Conservation (phyloP, 2,888 invertebrate species). For the Ornithoptera alexandrae region DNA sequence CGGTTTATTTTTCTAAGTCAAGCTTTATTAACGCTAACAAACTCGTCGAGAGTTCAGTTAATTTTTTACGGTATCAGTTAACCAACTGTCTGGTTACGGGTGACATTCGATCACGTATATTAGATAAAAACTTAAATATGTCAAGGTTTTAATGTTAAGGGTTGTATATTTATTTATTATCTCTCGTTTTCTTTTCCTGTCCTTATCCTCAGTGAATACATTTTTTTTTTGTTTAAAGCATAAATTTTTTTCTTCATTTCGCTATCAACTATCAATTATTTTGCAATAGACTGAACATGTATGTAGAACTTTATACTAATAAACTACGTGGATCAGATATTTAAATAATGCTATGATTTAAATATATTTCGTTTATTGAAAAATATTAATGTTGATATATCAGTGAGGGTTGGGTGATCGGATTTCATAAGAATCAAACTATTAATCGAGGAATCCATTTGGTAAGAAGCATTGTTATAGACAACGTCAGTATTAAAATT, state of each 20-base stretch:
- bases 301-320: too few species aligned
- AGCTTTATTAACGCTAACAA: neutral
- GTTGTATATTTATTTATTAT: neutral
- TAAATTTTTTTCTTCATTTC: too few species aligned
- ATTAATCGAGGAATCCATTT: conserved; percentile 3
- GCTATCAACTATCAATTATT: too few species aligned
- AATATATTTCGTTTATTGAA: conserved; percentile 15
- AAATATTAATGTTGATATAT: conserved; percentile 14
- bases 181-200: too few species aligned
- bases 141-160: conserved; percentile 12
- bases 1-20: too few species aligned
- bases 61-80: conserved; percentile 37
- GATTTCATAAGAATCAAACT: conserved; percentile 9
- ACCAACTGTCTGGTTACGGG: conserved; percentile 46
- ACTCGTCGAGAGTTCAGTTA: conserved; percentile 5
- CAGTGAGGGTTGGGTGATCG: conserved; percentile 1
- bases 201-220: too few species aligned
- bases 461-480: neutral
- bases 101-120: conserved; percentile 44
- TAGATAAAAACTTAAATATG: conserved; percentile 38
- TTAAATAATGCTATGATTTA: neutral
- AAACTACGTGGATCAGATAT: too few species aligned
- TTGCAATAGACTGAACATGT: too few species aligned
- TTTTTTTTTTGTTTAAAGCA: too few species aligned
- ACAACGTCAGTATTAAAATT: conserved; percentile 1